phyloP scores from a whole-genome alignment of 92 coral and sea anemone genomes.

The Zoanthus sansibaricus region DNA sequence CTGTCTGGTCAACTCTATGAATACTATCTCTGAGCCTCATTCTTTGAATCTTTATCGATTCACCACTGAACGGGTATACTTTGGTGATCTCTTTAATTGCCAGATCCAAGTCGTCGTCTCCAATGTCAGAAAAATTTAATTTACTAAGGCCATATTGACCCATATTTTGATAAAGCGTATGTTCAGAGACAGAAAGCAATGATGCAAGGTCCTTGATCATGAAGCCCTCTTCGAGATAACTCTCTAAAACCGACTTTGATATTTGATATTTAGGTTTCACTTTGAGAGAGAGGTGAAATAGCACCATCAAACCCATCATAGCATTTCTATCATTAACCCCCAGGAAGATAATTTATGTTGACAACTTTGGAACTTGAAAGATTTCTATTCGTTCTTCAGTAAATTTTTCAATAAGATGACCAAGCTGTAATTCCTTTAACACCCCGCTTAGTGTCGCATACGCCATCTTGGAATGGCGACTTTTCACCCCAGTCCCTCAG shows the following conservation, averaged over 20 bases:
- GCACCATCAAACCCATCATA: constrained; percentile 36
- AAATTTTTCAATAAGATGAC: constrained; percentile 34
- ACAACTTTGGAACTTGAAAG: constrained; percentile 33
- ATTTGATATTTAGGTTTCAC: constrained; percentile 16
- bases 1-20: constrained; percentile 55
- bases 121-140: constrained; percentile 11
- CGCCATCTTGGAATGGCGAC: constrained; percentile 23
- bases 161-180: constrained; percentile 8
- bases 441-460: constrained; percentile 16
- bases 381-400: constrained; percentile 19
- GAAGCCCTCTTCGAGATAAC: constrained; percentile 9
- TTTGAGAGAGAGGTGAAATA: constrained; percentile 13
- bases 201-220: constrained; percentile 4
- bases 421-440: constrained; percentile 25
- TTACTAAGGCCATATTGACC: constrained; percentile 5
- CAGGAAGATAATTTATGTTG: constrained; percentile 27
- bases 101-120: constrained; percentile 53
- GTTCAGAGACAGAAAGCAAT: constrained; percentile 22
- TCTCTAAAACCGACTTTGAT: constrained; percentile 15
- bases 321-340: constrained; percentile 38
- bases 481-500: constrained; percentile 16
- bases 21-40: constrained; percentile 69
- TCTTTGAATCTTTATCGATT: constrained; percentile 61
- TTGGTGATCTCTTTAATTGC: constrained; percentile 34
- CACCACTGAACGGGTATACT: constrained; percentile 62